Conservation (phyloP, 2,113 vertebrate genomes). For the Thermophis baileyi region DNA sequence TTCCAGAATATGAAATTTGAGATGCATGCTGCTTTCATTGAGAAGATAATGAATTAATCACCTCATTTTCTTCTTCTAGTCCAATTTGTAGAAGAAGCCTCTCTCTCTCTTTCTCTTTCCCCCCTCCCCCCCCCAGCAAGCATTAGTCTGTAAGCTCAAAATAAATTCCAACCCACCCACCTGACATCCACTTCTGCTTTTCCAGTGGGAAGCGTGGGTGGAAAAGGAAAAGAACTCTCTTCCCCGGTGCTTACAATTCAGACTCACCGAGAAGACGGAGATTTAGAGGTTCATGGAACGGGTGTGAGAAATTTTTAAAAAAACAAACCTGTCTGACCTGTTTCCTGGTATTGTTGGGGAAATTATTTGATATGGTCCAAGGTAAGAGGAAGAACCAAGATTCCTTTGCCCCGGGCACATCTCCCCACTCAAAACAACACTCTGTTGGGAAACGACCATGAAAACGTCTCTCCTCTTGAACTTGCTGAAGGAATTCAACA, state of each 20-base stretch:
- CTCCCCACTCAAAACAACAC: not conserved
- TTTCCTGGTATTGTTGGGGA: not conserved
- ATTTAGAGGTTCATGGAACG: not conserved
- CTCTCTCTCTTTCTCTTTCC: not conserved
- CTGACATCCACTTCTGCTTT: not conserved
- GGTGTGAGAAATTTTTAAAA: not conserved
- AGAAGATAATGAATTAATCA: not conserved
- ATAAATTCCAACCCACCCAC: not conserved
- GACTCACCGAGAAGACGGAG: not conserved
- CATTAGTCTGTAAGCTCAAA: not conserved
- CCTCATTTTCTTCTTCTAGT: not conserved
- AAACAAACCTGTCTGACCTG: not conserved
- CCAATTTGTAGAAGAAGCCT: not conserved
- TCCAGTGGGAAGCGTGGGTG: not conserved
- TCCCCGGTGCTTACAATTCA: not conserved
- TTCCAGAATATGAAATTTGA: not conserved
- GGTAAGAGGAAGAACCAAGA: not conserved
- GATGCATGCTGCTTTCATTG: not conserved
- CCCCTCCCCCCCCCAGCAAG: not conserved
- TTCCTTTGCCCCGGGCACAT: not conserved
- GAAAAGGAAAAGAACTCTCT: not conserved
- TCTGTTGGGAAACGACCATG: not conserved
- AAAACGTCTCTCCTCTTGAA: not conserved
- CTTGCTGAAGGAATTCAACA: not conserved
- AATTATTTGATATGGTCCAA: not conserved